Percentiles rank a stretch among this genome's conserved stretches.
Conservation (phyloP, 1,140 invertebrate species). For the Temnothorax nylanderi region DNA sequence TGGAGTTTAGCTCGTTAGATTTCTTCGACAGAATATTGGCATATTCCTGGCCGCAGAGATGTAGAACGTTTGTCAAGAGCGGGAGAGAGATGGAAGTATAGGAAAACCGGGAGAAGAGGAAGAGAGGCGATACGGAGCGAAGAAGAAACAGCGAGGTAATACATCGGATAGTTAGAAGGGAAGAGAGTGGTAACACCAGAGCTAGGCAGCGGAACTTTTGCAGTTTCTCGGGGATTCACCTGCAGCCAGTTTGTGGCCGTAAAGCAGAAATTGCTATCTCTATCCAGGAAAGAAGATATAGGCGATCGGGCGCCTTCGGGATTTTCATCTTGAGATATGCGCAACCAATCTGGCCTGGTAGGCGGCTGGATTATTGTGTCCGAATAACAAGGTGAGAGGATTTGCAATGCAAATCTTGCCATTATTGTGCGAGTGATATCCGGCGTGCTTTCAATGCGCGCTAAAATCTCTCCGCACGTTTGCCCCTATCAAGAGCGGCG, state of each 20-base stretch:
- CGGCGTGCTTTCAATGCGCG: neutral
- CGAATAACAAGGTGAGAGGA: slow-evolving; percentile 72
- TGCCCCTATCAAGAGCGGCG: neutral
- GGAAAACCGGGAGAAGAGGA: neutral
- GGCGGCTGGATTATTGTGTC: slow-evolving; percentile 68
- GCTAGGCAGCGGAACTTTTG: slow-evolving; percentile 50
- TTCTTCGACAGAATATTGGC: slow-evolving; percentile 44
- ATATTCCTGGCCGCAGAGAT: slow-evolving; percentile 5
- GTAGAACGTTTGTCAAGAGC: slow-evolving; percentile 2
- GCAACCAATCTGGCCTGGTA: slow-evolving; percentile 38
- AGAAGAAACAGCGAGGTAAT: slow-evolving; percentile 2
- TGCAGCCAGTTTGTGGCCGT: slow-evolving; percentile 15
- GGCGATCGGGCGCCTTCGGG: slow-evolving; percentile 16
- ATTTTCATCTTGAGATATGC: slow-evolving; percentile 71
- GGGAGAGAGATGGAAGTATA: neutral
- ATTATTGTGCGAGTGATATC: slow-evolving; percentile 4
- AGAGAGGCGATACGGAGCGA: neutral
- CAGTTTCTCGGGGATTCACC: slow-evolving; percentile 51
- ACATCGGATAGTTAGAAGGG: slow-evolving; percentile 5
- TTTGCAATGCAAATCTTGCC: slow-evolving; percentile 77
- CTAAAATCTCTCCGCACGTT: neutral
- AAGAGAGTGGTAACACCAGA: neutral
- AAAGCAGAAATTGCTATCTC: slow-evolving; percentile 61
- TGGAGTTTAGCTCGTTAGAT: slow-evolving; percentile 41
- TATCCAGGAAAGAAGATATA: neutral